phyloP scores from a whole-genome alignment of 1,140 invertebrate genomes.

The Drosophila nigrodunni region DNA sequence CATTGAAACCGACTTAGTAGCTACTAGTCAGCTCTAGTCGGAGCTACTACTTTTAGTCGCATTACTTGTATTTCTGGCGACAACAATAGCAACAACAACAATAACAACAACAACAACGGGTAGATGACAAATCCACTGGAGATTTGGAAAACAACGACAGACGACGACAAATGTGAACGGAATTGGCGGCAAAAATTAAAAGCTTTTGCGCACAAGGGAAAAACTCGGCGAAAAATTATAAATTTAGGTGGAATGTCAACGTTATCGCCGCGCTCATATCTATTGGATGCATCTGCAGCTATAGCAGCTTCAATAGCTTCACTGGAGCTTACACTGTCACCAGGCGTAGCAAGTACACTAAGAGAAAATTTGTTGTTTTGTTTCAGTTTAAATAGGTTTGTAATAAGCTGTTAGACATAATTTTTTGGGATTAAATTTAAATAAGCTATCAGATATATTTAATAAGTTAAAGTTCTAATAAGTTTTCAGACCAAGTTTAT shows the following conservation, averaged over 20 bases:
- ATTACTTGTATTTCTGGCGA: constrained; percentile 23
- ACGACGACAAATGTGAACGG: constrained; percentile 48
- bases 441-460: too few species aligned
- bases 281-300: constrained; percentile 68
- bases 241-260: constrained; percentile 83
- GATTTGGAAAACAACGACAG: constrained; percentile 28
- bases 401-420: too few species aligned
- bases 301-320: neutral
- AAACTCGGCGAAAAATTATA: constrained; percentile 78
- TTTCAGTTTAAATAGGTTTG: too few species aligned
- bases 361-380: neutral
- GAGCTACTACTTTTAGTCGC: constrained; percentile 5
- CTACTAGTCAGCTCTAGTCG: neutral
- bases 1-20: constrained; percentile 29
- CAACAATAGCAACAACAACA: constrained; percentile 10
- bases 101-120: neutral
- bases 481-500: too few species aligned
- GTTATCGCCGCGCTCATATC: constrained; percentile 79
- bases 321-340: constrained; percentile 19
- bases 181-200: constrained; percentile 81
- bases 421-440: too few species aligned
- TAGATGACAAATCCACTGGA: constrained; percentile 28
- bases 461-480: too few species aligned
- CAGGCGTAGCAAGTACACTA: constrained; percentile 8
- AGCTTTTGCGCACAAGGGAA: constrained; percentile 75